Base-by-base conservation (phyloP, 2,888 invertebrate species). In the Neria commutata region DNA sequence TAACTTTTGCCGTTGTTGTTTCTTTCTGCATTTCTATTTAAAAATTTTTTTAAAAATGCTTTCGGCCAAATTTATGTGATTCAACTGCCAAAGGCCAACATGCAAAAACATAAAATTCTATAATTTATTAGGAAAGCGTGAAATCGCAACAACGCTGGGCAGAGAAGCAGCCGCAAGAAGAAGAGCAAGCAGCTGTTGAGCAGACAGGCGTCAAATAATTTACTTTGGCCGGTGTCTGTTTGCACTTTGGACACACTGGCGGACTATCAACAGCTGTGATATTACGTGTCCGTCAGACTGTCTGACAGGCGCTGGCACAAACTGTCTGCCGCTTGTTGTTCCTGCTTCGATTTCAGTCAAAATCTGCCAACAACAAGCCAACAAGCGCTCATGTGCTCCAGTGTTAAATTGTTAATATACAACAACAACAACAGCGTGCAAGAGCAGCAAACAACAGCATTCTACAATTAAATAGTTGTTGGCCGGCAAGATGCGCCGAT, bases 321-420 rank as follows among this genome's bases (percentile, higher is more conserved):
- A n/a, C n/a, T n/a, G n/a, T n/a, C n/a, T n/a, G n/a, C n/a, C n/a
- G n/a, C n/a, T n/a, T n/a, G n/a, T n/a, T n/a, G n/a, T n/a, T n/a
- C n/a, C n/a, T n/a, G n/a, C n/a, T n/a, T n/a, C n/a, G n/a, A n/a
- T n/a, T n/a, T n/a, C n/a, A n/a, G n/a, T n/a, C n/a, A n/a, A n/a
- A n/a, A n/a, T n/a, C n/a, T n/a, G n/a, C n/a, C n/a, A n/a, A n/a
- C n/a, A n/a, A n/a, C n/a, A n/a, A n/a, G n/a, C n/a, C n/a, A n/a
- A n/a, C n/a, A n/a, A n/a, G n/a, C 34, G 34, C n/a, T 34, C 14
- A 34, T n/a, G 16, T 34, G 14, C 2, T 34, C 14, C 19, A 19
- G 47, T 47, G 47, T 24, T 47, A 47, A 47, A 47, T 47, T 47
- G 47, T 47, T 50, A 29, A 50, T 50, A 50, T 34, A 50, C 21